Conservation (phyloP, 2,888 invertebrate genomes). For the Xanthostigma xanthostigma region DNA sequence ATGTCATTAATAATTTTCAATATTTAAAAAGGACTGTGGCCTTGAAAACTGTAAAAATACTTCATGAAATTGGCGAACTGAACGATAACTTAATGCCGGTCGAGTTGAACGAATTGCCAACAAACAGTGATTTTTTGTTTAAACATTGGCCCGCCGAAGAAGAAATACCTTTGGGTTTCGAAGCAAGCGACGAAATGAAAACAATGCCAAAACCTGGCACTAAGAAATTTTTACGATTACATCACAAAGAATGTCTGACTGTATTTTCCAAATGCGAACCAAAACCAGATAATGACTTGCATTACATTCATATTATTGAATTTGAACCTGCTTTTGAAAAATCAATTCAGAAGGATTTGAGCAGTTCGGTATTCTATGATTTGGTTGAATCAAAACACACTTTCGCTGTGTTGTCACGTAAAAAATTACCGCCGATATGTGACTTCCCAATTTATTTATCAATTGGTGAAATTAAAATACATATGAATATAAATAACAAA, state of each 20-base stretch:
- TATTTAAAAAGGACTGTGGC: constrained; percentile 76
- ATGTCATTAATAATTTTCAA: too few relatives aligned
- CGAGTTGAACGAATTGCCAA: constrained; percentile 13
- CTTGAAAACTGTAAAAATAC: constrained; percentile 51
- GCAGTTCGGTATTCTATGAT: constrained; percentile 35
- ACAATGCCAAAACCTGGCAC: constrained; percentile 40
- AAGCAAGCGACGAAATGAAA: too few relatives aligned
- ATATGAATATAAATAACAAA: constrained; percentile 34
- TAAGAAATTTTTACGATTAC: constrained; percentile 38
- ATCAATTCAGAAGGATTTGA: constrained; percentile 28
- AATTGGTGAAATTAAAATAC: constrained; percentile 40
- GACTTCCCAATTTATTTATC: constrained; percentile 61
- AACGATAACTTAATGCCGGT: constrained; percentile 53
- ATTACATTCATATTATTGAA: constrained; percentile 45
- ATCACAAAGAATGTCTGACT: constrained; percentile 37
- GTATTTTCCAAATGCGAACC: constrained; percentile 28
- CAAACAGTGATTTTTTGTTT: constrained; percentile 39
- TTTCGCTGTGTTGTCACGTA: constrained; percentile 48
- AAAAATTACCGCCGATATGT: constrained; percentile 43
- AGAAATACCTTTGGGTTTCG: constrained; percentile 15
- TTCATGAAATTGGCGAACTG: constrained; percentile 60
- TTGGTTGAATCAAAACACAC: constrained; percentile 34
- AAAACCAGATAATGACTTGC: constrained; percentile 17
- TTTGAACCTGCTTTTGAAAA: constrained; percentile 35
- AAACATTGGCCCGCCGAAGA: constrained; percentile 41